Evolutionary conservation across 1,140 invertebrate species (phyloP).

Genomic region (Zaprionus taronus): DNA sequence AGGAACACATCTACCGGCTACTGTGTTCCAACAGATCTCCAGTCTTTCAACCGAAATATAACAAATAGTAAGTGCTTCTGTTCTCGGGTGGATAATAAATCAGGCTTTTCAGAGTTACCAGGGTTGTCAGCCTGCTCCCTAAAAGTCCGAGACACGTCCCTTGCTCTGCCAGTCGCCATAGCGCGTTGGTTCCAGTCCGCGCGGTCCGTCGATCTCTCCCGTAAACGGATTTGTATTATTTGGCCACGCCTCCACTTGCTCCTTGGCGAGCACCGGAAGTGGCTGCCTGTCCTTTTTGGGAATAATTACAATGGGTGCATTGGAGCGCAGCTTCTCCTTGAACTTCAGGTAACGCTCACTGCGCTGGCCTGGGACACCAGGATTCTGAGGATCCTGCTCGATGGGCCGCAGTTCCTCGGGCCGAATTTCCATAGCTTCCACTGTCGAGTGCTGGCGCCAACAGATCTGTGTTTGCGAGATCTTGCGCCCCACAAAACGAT

Average conservation of each 20-base stretch:
- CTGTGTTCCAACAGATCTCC: constrained; percentile 35
- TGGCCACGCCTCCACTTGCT: constrained; percentile 57
- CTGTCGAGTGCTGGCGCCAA: not conserved
- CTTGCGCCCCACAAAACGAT: not conserved
- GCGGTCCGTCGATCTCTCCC: constrained; percentile 92
- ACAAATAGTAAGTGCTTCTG: constrained; percentile 70
- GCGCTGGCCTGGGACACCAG: not conserved
- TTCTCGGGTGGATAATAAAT: constrained; percentile 62
- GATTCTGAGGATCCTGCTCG: not conserved
- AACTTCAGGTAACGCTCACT: constrained; percentile 62
- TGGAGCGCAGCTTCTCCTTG: constrained; percentile 58
- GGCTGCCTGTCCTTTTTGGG: constrained; percentile 32
- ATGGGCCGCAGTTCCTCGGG: not conserved
- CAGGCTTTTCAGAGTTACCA: not conserved
- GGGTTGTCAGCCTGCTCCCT: not conserved
- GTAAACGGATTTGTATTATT: constrained; percentile 95
- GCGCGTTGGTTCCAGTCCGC: constrained; percentile 98
- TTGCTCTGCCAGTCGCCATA: constrained; percentile 99
- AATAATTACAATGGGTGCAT: constrained; percentile 12
- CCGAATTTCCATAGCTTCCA: not conserved
- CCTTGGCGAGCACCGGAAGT: constrained; percentile 63
- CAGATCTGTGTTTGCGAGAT: too few species aligned
- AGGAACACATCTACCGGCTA: constrained; percentile 47
- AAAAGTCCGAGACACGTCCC: constrained; percentile 91
- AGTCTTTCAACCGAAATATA: constrained; percentile 34